Evolutionary conservation across 2,888 invertebrate genomes (phyloP).

Genomic region (Callosobruchus maculatus): DNA sequence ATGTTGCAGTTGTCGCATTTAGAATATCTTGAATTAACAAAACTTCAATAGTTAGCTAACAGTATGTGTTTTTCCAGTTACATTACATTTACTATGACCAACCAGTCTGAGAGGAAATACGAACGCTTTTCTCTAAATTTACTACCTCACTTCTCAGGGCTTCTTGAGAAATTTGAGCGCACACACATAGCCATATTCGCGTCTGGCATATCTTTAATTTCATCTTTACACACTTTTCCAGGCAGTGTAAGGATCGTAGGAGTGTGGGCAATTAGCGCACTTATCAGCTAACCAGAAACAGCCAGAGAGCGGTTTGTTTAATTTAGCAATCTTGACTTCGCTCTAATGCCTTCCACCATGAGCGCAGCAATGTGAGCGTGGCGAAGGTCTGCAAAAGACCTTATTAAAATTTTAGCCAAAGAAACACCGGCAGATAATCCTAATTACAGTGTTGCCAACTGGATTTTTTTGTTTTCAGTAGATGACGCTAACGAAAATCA

Average conservation of each 20-base stretch:
- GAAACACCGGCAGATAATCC: too few species aligned
- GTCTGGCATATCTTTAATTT: background rate
- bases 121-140: background rate
- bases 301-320: constrained; percentile 42
- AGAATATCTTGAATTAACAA: too few species aligned
- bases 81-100: too few species aligned
- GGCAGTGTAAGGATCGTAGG: constrained; percentile 19
- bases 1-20: too few species aligned
- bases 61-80: too few species aligned
- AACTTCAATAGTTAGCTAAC: too few species aligned
- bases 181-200: background rate
- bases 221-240: constrained; percentile 18
- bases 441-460: too few species aligned
- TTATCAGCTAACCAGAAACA: constrained; percentile 37
- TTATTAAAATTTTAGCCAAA: too few species aligned
- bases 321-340: constrained; percentile 39
- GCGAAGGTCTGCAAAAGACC: background rate
- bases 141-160: background rate
- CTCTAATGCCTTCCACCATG: background rate
- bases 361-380: background rate
- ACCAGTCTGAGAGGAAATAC: too few species aligned
- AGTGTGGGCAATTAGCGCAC: constrained; percentile 34
- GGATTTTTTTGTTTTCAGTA: too few species aligned
- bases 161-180: background rate
- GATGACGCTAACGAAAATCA: too few species aligned